Conservation (phyloP, 2,888 invertebrate species). For the Zeuzera pyrina region DNA sequence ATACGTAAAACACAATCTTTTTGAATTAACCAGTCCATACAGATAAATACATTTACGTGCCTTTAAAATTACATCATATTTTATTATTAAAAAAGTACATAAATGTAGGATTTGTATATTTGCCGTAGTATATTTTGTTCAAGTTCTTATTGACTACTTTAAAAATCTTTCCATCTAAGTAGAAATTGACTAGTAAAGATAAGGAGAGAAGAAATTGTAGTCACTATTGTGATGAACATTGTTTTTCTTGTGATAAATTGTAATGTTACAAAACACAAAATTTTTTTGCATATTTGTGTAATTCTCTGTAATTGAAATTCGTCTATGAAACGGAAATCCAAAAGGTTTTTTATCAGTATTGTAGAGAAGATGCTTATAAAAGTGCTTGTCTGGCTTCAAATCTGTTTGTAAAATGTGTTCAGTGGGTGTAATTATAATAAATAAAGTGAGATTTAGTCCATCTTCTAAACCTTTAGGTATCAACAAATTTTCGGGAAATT, state of each 20-base stretch:
- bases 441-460: slow-evolving; percentile 51
- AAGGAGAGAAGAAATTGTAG: slow-evolving; percentile 38
- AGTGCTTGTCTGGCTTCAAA: slow-evolving; percentile 18
- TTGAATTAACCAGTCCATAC: no score
- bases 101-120: no score
- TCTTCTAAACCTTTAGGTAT: slow-evolving; percentile 46
- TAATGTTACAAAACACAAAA: slow-evolving; percentile 49
- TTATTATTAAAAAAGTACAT: no score
- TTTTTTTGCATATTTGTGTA: slow-evolving; percentile 34
- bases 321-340: slow-evolving; percentile 59
- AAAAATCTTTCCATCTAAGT: no score
- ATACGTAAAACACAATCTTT: no score
- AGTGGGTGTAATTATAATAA: slow-evolving; percentile 41
- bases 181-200: slow-evolving; percentile 31
- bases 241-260: slow-evolving; percentile 40
- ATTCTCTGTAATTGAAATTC: slow-evolving; percentile 24
- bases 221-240: slow-evolving; percentile 23
- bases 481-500: slow-evolving; percentile 48
- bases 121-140: no score
- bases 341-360: slow-evolving; percentile 39
- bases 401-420: slow-evolving; percentile 23
- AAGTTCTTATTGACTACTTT: no score
- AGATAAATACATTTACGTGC: no score
- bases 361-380: no score
- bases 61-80: no score